These are phyloP conservation scores for Rhincodon typus DNA, from an alignment of 2,797 vertebrate genomes.

Conservation along the genomic window DNA sequence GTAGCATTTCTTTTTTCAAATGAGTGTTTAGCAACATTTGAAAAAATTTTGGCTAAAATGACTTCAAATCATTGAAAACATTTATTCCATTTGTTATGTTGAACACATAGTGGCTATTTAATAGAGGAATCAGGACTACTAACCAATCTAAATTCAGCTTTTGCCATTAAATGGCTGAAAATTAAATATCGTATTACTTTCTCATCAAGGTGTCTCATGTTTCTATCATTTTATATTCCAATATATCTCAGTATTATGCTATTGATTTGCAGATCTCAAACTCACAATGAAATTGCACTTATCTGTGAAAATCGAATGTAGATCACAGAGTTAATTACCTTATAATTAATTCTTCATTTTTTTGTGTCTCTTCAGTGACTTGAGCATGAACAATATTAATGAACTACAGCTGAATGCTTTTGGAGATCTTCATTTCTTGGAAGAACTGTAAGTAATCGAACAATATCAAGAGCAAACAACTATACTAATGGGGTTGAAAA, in stretches of 20 bases:
- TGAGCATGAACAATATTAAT: constrained; percentile 97
- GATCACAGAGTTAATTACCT: neutral
- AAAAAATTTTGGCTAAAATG: neutral
- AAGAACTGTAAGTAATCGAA: constrained; percentile 80
- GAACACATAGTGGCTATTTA: neutral
- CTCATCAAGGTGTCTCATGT: neutral
- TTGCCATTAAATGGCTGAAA: neutral
- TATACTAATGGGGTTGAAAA: neutral
- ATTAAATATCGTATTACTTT: neutral
- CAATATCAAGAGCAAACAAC: neutral
- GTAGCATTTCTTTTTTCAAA: neutral
- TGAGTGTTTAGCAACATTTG: neutral
- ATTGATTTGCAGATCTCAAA: neutral
- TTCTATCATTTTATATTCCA: neutral
- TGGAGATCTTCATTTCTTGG: constrained; percentile 75
- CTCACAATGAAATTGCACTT: neutral
- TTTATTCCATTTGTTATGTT: neutral
- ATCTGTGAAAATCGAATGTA: neutral
- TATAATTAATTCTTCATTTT: neutral
- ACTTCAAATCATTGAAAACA: neutral
- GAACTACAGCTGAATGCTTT: constrained; percentile 71
- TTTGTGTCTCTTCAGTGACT: constrained; percentile 59
- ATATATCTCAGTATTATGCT: neutral
- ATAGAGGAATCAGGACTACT: neutral
- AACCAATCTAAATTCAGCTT: neutral